Conservation (phyloP, 2,888 invertebrate genomes). For the Leucophora obtusa region DNA sequence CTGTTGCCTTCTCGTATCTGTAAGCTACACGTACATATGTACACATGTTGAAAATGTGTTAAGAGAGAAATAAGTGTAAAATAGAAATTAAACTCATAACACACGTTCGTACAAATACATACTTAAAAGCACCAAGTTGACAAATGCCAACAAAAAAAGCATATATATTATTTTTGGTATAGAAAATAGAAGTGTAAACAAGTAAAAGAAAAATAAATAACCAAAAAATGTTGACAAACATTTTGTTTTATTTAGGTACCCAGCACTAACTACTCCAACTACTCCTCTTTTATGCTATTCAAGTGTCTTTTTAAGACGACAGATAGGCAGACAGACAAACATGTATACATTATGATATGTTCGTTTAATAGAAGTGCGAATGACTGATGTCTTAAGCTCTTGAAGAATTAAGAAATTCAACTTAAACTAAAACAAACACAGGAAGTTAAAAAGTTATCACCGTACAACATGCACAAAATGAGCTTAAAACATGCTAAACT, state of each 20-base stretch:
- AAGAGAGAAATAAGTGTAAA: constrained; percentile 25
- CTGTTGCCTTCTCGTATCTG: neutral
- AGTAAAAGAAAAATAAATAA: neutral
- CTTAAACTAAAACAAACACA: constrained; percentile 1
- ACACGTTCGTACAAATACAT: constrained; percentile 11
- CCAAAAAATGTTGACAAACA: neutral
- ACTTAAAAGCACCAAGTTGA: neutral
- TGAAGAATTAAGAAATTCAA: constrained; percentile 33
- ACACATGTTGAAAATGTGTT: neutral
- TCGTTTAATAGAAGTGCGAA: neutral
- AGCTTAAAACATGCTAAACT: neutral
- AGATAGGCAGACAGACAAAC: neutral
- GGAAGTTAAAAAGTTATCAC: constrained; percentile 8
- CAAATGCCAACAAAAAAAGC: constrained; percentile 24
- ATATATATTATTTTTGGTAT: constrained; percentile 21
- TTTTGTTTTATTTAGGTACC: neutral
- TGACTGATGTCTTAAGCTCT: constrained; percentile 35
- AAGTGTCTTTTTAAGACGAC: neutral
- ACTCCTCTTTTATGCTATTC: neutral
- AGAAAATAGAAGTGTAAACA: constrained; percentile 1
- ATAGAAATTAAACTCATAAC: constrained; percentile 8
- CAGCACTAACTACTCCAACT: neutral
- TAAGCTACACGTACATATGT: neutral
- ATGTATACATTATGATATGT: neutral
- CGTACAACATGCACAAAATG: neutral